These are phyloP conservation scores for Macaria notata DNA, from an alignment of 2,888 invertebrate genomes.

Conservation along the genomic window DNA sequence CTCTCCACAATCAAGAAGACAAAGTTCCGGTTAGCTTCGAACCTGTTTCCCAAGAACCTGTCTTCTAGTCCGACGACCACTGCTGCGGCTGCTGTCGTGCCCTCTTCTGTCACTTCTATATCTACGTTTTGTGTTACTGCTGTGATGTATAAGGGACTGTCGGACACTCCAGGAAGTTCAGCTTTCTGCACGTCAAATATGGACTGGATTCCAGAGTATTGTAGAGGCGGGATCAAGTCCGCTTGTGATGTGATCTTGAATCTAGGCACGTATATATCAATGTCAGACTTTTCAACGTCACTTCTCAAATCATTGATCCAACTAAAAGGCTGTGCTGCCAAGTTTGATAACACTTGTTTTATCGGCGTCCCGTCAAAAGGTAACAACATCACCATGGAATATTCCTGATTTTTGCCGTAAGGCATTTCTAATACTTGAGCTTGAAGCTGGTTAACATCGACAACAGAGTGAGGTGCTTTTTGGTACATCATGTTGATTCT, in stretches of 20 bases:
- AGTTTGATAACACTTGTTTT: conserved; percentile 72
- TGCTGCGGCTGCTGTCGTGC: conserved; percentile 86
- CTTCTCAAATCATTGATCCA: conserved; percentile 76
- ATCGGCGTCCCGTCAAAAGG: conserved; percentile 82
- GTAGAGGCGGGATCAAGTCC: conserved; percentile 68
- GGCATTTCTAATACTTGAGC: conserved; percentile 86
- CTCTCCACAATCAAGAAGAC: conserved; percentile 85
- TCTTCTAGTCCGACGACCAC: conserved; percentile 77
- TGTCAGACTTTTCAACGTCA: conserved; percentile 67
- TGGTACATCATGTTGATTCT: conserved; percentile 89
- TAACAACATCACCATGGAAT: conserved; percentile 85
- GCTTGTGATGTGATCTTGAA: conserved; percentile 77
- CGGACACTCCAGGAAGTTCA: conserved; percentile 83
- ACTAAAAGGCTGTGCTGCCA: conserved; percentile 70
- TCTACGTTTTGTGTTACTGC: conserved; percentile 86
- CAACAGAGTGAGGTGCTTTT: conserved; percentile 80
- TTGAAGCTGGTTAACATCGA: conserved; percentile 76
- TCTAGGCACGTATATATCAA: conserved; percentile 83
- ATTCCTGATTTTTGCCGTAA: conserved; percentile 83
- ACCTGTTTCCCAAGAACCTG: conserved; percentile 74
- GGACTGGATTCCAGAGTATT: conserved; percentile 84
- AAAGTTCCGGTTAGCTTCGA: conserved; percentile 86
- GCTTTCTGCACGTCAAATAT: conserved; percentile 82
- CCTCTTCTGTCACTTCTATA: conserved; percentile 88
- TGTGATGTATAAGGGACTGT: conserved; percentile 80